Evolutionary conservation across 2,113 vertebrate species (phyloP).

Genomic region (Eudorcas thomsonii): DNA sequence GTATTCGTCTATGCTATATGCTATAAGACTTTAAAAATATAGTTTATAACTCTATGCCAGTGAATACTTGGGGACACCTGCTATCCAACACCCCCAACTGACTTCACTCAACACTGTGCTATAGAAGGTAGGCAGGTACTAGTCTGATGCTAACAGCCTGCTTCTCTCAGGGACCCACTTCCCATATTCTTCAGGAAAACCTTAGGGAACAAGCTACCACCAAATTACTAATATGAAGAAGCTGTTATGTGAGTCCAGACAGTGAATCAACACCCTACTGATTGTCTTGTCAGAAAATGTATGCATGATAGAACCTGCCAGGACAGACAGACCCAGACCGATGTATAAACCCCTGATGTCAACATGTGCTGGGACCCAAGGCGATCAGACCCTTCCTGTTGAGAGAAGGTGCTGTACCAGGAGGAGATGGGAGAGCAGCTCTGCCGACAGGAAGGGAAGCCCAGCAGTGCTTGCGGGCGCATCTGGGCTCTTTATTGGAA

Average conservation of each 20-base stretch:
- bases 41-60: not conserved
- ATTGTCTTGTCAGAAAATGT: not conserved
- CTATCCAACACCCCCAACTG: not conserved
- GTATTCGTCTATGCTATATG: not conserved
- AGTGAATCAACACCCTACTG: not conserved
- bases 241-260: not conserved
- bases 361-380: not conserved
- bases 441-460: not conserved
- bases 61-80: constrained; percentile 13
- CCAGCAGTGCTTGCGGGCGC: not conserved
- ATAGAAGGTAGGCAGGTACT: not conserved
- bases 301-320: not conserved
- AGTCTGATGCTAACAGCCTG: not conserved
- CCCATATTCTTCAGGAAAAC: not conserved
- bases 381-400: not conserved
- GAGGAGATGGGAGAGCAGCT: not conserved
- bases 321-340: not conserved
- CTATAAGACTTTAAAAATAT: constrained; percentile 23
- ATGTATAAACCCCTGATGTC: not conserved
- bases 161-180: not conserved
- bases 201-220: not conserved
- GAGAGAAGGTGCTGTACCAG: not conserved
- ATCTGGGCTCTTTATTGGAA: constrained; percentile 82
- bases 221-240: not conserved
- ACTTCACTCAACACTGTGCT: not conserved